Conservation (phyloP, 23 tunicate species). For the Botrylloides violaceus region DNA sequence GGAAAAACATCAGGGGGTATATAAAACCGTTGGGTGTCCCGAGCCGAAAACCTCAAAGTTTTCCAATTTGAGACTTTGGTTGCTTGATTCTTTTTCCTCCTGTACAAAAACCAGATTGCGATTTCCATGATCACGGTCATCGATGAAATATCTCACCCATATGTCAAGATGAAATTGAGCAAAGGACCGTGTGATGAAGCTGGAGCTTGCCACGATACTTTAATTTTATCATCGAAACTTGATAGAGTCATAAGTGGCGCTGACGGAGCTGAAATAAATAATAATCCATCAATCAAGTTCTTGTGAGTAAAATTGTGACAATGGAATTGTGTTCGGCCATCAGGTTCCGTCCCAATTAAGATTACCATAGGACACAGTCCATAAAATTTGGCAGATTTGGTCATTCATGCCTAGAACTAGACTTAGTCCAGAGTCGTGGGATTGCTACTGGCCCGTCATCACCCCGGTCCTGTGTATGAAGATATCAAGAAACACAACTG, state of each 20-base stretch:
- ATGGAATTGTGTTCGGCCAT: too few species aligned
- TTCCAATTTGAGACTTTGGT: background rate
- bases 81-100: background rate
- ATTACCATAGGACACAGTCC: too few species aligned
- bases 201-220: conserved; percentile 49
- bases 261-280: conserved; percentile 41
- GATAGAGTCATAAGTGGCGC: conserved; percentile 7
- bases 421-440: too few species aligned
- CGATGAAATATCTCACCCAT: conserved; percentile 34
- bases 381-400: too few species aligned
- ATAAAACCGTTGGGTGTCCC: background rate
- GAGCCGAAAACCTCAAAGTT: conserved; percentile 20
- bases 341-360: too few species aligned
- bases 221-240: conserved; percentile 8
- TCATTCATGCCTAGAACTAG: too few species aligned
- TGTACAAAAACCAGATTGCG: background rate
- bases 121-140: background rate
- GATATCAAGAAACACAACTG: too few species aligned
- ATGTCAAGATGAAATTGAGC: conserved; percentile 31
- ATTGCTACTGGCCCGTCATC: too few species aligned
- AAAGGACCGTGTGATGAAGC: conserved; percentile 24
- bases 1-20: conserved; percentile 61
- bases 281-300: too few species aligned
- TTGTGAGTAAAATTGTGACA: too few species aligned
- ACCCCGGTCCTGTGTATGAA: too few species aligned